Evolutionary conservation across 2,797 vertebrate species (phyloP).

Genomic region (Micrastur ruficollis): DNA sequence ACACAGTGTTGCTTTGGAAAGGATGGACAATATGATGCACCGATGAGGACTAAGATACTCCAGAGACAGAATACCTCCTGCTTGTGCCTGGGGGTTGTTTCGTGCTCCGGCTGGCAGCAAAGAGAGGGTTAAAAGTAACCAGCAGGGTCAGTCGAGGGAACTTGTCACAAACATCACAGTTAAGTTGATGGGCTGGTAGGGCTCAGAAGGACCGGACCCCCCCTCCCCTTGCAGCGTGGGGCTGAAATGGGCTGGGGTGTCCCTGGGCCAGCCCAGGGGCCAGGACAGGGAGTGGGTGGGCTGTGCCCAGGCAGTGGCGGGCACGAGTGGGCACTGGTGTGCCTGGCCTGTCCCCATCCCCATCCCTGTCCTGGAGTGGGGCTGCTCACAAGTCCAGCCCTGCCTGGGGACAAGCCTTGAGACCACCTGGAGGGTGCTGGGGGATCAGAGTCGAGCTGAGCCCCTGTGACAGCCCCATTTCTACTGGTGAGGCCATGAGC

Average conservation of each 20-base stretch:
- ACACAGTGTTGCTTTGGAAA: slow-evolving; percentile 42
- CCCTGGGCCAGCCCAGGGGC: slow-evolving; percentile 55
- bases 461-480: background rate
- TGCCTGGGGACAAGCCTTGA: background rate
- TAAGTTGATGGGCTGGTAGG: background rate
- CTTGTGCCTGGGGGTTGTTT: slow-evolving; percentile 93
- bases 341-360: background rate
- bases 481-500: background rate
- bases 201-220: background rate
- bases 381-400: background rate
- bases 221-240: background rate
- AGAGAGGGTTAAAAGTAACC: slow-evolving; percentile 77
- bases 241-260: slow-evolving; percentile 35
- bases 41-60: slow-evolving; percentile 64
- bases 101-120: slow-evolving; percentile 90
- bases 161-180: slow-evolving; percentile 41
- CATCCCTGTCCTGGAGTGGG: background rate
- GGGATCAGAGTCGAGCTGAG: background rate
- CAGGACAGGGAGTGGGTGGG: slow-evolving; percentile 14
- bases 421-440: background rate
- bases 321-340: background rate
- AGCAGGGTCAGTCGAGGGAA: slow-evolving; percentile 74
- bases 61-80: slow-evolving; percentile 89
- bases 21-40: slow-evolving; percentile 62
- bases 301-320: background rate